These are phyloP conservation scores for Eurytoma adleriae DNA, from an alignment of 2,888 invertebrate species.

Conservation along the genomic window DNA sequence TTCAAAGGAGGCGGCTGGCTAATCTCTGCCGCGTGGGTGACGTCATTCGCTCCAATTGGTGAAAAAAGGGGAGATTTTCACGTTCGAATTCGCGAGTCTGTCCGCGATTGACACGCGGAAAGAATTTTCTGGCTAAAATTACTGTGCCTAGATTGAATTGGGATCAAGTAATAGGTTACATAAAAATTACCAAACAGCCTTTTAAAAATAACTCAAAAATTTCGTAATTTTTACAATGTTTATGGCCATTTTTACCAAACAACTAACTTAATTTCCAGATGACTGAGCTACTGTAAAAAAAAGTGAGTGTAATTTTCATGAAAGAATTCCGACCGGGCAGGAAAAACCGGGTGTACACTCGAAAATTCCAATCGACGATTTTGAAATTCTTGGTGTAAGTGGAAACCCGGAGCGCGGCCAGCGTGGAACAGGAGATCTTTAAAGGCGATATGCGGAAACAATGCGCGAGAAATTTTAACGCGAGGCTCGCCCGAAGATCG, in stretches of 20 bases:
- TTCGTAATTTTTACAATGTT: too few relatives aligned
- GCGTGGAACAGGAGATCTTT: conserved; percentile 25
- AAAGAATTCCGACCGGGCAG: too few relatives aligned
- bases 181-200: too few relatives aligned
- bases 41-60: neutral
- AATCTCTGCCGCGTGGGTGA: conserved; percentile 20
- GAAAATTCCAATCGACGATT: conserved; percentile 5
- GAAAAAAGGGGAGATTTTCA: neutral
- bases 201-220: too few relatives aligned
- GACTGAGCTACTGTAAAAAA: too few relatives aligned
- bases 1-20: conserved; percentile 2
- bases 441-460: conserved; percentile 44
- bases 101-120: neutral
- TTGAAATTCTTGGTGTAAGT: conserved; percentile 8
- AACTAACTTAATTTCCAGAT: too few relatives aligned
- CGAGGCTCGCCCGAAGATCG: neutral
- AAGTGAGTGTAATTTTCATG: too few relatives aligned
- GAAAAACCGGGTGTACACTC: neutral
- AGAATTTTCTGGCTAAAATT: too few relatives aligned
- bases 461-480: conserved; percentile 23
- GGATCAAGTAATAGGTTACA: too few relatives aligned
- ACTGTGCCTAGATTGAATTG: too few relatives aligned
- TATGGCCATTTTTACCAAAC: too few relatives aligned
- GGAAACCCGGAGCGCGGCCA: conserved; percentile 6
- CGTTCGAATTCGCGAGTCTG: too few relatives aligned